Evolutionary conservation across 2,113 vertebrate species (phyloP), one percentile per base, ranked within the genome.

Genomic region (Columba janthina): DNA sequence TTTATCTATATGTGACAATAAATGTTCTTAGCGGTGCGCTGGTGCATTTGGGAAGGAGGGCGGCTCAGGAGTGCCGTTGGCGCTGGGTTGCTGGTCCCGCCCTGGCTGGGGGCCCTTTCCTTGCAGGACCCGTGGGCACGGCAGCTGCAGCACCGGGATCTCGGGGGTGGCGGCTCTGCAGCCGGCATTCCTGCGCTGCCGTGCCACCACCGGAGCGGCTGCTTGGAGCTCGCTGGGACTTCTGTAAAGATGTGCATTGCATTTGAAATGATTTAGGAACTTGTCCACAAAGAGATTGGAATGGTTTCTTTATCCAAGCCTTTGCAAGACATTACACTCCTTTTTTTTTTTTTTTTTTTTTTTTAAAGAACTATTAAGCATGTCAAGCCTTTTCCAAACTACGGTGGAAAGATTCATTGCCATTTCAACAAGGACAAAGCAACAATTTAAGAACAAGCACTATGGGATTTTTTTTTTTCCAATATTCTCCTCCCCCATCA

Each of bases 21-120:
- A 48, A 48, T 24, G 26, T 60, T 60, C 17, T 28, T 18, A 16
- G 38, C 18, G 42, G 9, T 53, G 6, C 1, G 3, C 20, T 42
- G 28, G 50, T 6, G 26, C 38, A 20, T 53, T n/a, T 34, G 79
- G 50, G 60, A 56, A 40, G 46, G 64, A 75, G 64, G 34, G 34
- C 69, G 29, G 28, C 11, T n/a, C 1, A 1, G 44, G 50, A 42
- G 36, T 1, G 0, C 4, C 17, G 34, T 25, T 57, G 50, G 32
- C 26, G 24, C 29, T 61, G 6, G 2, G 25, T 4, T 36, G 22
- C 64, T 48, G 82, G 8, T 53, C 7, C 53, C 64, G 20, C 3
- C 44, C 31, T 56, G 53, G 11, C 1, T 17, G 57, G 42, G 48
- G 25, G 10, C 28, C 32, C 5, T 46, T 28, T 51, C 10, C 40